Percentiles rank a stretch among this genome's conserved stretches.
Conservation (phyloP, 53 echinoderm and acorn worm species). For the Echinarachnius parma region DNA sequence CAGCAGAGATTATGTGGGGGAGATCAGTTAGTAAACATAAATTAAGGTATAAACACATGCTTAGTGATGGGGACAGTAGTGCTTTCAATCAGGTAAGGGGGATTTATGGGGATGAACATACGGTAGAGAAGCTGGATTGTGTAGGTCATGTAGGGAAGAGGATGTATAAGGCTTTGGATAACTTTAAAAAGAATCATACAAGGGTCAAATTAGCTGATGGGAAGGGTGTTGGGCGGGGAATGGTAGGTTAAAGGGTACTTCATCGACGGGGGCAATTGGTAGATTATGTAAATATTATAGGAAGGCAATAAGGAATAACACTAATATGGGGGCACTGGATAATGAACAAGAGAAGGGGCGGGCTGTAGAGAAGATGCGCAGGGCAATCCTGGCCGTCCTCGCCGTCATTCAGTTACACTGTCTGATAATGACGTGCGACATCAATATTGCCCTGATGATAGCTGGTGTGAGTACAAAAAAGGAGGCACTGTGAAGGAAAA, state of each 20-base stretch:
- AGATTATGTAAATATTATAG: background rate
- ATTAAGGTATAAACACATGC: constrained; percentile 25
- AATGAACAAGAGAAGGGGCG: background rate
- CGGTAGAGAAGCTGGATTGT: background rate
- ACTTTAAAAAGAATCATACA: constrained; percentile 1
- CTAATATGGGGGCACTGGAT: background rate
- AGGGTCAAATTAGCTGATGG: background rate
- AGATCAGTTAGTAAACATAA: constrained; percentile 18
- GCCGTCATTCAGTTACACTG: constrained; percentile 15
- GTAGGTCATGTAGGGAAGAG: constrained; percentile 9
- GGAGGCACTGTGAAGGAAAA: constrained; percentile 7
- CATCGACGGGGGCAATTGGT: too few species aligned
- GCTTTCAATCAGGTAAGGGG: constrained; percentile 23
- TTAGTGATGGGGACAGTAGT: constrained; percentile 43
- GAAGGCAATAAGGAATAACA: background rate
- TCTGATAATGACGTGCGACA: constrained; percentile 40
- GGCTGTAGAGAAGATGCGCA: constrained; percentile 6
- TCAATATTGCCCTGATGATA: constrained; percentile 26
- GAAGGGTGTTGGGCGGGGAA: background rate
- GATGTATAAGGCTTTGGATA: constrained; percentile 15
- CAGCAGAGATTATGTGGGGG: constrained; percentile 7
- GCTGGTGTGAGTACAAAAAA: constrained; percentile 40
- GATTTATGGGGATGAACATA: constrained; percentile 14
- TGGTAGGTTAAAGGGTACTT: too few species aligned
- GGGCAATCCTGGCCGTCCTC: constrained; percentile 6